Percentiles rank a stretch among this genome's conserved stretches.
Evolutionary conservation across 2,113 vertebrate genomes (phyloP).

Genomic region (Rynchops niger): DNA sequence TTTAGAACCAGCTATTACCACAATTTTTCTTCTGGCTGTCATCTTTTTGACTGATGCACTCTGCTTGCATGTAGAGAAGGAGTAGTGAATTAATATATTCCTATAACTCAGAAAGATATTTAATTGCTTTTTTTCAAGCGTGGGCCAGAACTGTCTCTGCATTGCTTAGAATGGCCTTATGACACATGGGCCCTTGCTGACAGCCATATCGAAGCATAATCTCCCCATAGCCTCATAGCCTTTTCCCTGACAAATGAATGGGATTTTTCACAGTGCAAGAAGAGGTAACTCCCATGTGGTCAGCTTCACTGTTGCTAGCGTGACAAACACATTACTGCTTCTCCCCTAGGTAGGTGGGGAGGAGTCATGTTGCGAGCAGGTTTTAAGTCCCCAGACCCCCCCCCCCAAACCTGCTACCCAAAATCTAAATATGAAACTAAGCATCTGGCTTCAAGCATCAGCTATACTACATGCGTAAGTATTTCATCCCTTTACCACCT

Average conservation of each 20-base stretch:
- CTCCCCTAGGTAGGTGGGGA: not conserved
- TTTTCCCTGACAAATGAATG: not conserved
- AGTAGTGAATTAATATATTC: not conserved
- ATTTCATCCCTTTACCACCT: not conserved
- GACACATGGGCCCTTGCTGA: accelerated
- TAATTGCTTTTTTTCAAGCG: not conserved
- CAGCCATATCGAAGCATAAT: not conserved
- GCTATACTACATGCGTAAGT: not conserved
- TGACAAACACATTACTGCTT: not conserved
- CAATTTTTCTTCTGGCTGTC: not conserved
- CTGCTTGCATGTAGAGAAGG: not conserved
- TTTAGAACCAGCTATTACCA: not conserved
- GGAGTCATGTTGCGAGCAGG: not conserved
- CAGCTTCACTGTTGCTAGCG: not conserved
- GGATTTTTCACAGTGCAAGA: not conserved
- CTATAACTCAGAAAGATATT: not conserved
- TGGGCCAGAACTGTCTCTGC: not conserved
- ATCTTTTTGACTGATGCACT: not conserved
- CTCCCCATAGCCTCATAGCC: accelerated
- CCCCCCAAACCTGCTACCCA: not conserved
- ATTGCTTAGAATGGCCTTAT: not conserved
- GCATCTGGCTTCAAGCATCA: not conserved
- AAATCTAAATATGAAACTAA: not conserved
- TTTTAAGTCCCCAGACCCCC: not conserved
- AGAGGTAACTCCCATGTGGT: not conserved